These are phyloP conservation scores for Zygothrica quintamaculata DNA, from an alignment of 2,888 invertebrate genomes.

Conservation along the genomic window DNA sequence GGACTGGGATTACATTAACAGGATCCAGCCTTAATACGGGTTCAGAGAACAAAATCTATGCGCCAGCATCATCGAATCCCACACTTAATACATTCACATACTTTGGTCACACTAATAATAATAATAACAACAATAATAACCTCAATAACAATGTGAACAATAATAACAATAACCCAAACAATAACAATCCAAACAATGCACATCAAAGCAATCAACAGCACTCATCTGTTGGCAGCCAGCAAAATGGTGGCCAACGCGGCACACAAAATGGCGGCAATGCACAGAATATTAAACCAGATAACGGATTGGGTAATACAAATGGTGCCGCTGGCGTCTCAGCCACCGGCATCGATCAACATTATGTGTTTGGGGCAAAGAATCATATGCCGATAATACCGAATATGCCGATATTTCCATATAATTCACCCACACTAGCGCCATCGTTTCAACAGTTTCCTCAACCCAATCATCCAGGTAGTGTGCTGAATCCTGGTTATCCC, in stretches of 20 bases:
- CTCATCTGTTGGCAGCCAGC: slow-evolving; percentile 21
- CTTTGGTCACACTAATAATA: slow-evolving; percentile 53
- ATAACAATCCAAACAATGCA: slow-evolving; percentile 40
- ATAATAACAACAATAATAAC: slow-evolving; percentile 51
- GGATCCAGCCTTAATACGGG: slow-evolving; percentile 84
- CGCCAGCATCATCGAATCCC: slow-evolving; percentile 82
- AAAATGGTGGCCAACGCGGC: slow-evolving; percentile 40
- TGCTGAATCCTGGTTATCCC: slow-evolving; percentile 83
- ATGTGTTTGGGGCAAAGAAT: slow-evolving; percentile 84
- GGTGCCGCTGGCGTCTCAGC: slow-evolving; percentile 68
- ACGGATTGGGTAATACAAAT: slow-evolving; percentile 36
- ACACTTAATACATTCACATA: slow-evolving; percentile 82
- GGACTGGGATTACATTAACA: slow-evolving; percentile 52
- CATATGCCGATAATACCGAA: slow-evolving; percentile 83
- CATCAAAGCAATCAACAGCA: slow-evolving; percentile 25
- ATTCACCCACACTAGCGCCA: slow-evolving; percentile 83
- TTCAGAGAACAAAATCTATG: slow-evolving; percentile 81
- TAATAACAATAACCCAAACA: slow-evolving; percentile 35
- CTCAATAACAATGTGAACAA: slow-evolving; percentile 44
- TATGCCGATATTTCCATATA: slow-evolving; percentile 84
- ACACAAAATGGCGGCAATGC: slow-evolving; percentile 26
- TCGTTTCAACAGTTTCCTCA: slow-evolving; percentile 84
- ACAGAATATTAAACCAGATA: slow-evolving; percentile 38
- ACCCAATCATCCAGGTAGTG: slow-evolving; percentile 84
- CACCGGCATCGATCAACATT: slow-evolving; percentile 83